These are phyloP conservation scores for Acrossocheilus wenchowensis DNA, from an alignment of 2,797 vertebrate genomes.

Conservation along the genomic window DNA sequence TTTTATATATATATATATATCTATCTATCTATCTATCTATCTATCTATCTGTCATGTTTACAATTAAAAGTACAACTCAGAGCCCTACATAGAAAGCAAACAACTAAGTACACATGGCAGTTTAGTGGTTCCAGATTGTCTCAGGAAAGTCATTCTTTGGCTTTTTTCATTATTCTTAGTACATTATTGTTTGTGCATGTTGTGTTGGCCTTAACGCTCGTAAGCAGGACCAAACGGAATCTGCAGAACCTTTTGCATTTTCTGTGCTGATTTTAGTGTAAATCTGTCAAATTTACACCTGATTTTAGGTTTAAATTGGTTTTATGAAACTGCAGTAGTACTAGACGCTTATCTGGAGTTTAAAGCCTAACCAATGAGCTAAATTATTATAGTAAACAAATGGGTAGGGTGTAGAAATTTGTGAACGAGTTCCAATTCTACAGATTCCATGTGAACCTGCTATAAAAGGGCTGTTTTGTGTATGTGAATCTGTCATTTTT, in stretches of 20 bases:
- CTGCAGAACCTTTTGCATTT: neutral
- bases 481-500: neutral
- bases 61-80: neutral
- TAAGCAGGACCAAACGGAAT: neutral
- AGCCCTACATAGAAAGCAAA: neutral
- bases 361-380: neutral
- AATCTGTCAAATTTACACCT: neutral
- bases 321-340: neutral
- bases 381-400: neutral
- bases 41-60: neutral
- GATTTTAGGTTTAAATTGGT: neutral
- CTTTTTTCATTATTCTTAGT: neutral
- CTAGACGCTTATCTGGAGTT: neutral
- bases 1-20: too few relatives aligned
- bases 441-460: neutral
- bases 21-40: too few relatives aligned
- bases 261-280: neutral
- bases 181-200: conserved; percentile 14
- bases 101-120: neutral
- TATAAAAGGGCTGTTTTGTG: conserved; percentile 12
- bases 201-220: neutral
- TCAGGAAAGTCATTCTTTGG: neutral
- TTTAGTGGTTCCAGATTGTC: neutral
- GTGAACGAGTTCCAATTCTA: neutral
- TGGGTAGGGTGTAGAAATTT: neutral